Evolutionary conservation across 2,113 vertebrate species (phyloP), one percentile per base, ranked within the genome.

Genomic region (Aegypius monachus): DNA sequence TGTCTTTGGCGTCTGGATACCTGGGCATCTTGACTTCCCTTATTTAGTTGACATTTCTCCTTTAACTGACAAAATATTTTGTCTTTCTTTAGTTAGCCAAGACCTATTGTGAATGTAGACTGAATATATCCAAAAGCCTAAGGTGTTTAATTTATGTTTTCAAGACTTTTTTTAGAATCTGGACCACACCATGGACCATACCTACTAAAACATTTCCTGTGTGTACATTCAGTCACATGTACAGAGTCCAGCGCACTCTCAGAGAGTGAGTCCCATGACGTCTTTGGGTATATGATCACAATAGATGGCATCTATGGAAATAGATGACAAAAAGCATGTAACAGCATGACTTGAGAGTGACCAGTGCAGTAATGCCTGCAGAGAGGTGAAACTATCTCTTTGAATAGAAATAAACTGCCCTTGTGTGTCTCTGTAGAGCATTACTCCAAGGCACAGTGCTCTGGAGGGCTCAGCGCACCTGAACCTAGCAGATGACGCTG

Each of bases 161-260:
- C 50, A 65, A 81, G 42, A 59, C 7, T n/a, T 59, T 67, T 65
- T 52, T 70, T 43, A 34, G 36, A 62, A 52, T 58, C 17, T 81
- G 45, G 23, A 40, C 48, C 34, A 70, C 26, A 38, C 34, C 16
- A 20, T 26, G 50, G 31, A 31, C 22, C 20, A 26, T 11, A 18
- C 17, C 9, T 10, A 14, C 26, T 55, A 6, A 56, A 81, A 52
- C 26, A 52, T 31, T 71, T 81, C 26, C 43, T 31, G 1, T 16
- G 6, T 1, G 3, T 47, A 2, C 13, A 17, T 47, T 88, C 13
- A 34, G 36, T 55, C 23, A 40, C 38, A 26, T 0, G 2, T 34
- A 13, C 10, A 27, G 59, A 7, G n/a, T 23, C 13, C 43, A 59
- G 58, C 0, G 0, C 6, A 4, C 19, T 70, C 48, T 32, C 18